Base-by-base conservation (phyloP, 2,113 vertebrate genomes). In the Ochotona princeps region DNA sequence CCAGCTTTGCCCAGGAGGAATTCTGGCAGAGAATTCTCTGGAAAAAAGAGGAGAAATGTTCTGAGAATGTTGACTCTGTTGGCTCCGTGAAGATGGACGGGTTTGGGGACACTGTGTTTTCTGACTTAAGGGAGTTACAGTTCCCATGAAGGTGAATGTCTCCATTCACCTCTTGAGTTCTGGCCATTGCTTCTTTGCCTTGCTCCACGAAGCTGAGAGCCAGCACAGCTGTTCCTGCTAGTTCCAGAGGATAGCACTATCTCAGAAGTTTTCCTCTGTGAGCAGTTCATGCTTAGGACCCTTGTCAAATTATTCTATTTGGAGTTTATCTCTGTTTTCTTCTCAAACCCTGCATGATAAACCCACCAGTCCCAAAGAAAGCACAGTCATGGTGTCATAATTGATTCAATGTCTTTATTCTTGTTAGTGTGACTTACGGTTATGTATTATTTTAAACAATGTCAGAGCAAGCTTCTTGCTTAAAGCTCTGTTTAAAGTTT, bases 281-380 rank as follows among this genome's bases (percentile, higher is more conserved):
- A 57, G 66, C 2, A 35, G 44, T 66, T 54, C 78, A 28, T 75
- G 47, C 86, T 61, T 73, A 28, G 32, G 87, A 60, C 18, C 13
- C 57, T 63, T 44, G 32, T 69, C 25, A 75, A 10, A 57, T 90
- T 20, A 66, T 49, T 86, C 17, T 66, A 54, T 51, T 25, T 15
- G 92, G 79, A 74, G 23, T 60, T 72, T 6, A 47, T 54, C 14
- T 23, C 26, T 38, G 9, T 88, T 93, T 83, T n/a, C 66, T 75
- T 80, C 21, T 35, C 13, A 18, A 89, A 51, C 1, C 28, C 18
- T 80, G 63, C 57, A 47, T 65, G 61, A 63, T 28, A n/a, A 18
- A 54, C 63, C 5, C 73, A 26, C 8, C 57, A 66, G 69, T 30
- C 32, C 15, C 44, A 35, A 18, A 10, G 12, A 35, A 78, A 86